Base-by-base conservation (phyloP, 2,113 vertebrate genomes). In the Muntiacus muntjak region DNA sequence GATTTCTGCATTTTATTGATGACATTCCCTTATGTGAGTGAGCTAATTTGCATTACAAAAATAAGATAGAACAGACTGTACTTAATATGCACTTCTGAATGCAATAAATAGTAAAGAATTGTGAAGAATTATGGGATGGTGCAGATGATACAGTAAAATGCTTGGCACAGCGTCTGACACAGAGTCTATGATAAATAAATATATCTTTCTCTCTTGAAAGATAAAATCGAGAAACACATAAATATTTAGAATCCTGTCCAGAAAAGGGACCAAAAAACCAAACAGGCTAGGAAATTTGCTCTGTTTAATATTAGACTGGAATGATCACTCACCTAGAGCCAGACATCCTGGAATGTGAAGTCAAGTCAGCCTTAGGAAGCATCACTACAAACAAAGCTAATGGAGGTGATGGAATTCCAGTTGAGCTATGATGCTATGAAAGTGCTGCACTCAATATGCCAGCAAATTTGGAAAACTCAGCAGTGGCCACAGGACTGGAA, bases 21-120 rank as follows among this genome's bases (percentile, higher is more conserved):
- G 50, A 14, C 50, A 43, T 57, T 91, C 21, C 3, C 9, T 93
- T 92, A 54, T 71, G 28, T 67, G n/a, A 87, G 21, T 86, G 43
- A 89, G 15, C 9, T 92, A 45, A 90, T 97, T 57, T 91, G 26
- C 71, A 82, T 93, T 91, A 78, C 30, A 47, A 87, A 95, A 57
- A 45, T 82, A 92, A 87, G 57, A 82, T 25, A 28, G 36, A 47
- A 58, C 62, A 84, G 36, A 47, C 33, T 52, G 15, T 85, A 86
- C 62, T 94, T 90, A 92, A 55, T 33, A 23, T 74, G 43, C 7
- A 64, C 30, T 87, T 95, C 62, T 64, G 50, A 83, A 57, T 82
- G n/a, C 45, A 88, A 54, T 28, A 67, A 55, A 82, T 47, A 60
- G 43, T 25, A 62, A 45, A 96, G 36, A 84, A 93, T 47, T 86